Evolutionary conservation across 2,113 vertebrate genomes (phyloP).

Genomic region (Smithornis capensis): DNA sequence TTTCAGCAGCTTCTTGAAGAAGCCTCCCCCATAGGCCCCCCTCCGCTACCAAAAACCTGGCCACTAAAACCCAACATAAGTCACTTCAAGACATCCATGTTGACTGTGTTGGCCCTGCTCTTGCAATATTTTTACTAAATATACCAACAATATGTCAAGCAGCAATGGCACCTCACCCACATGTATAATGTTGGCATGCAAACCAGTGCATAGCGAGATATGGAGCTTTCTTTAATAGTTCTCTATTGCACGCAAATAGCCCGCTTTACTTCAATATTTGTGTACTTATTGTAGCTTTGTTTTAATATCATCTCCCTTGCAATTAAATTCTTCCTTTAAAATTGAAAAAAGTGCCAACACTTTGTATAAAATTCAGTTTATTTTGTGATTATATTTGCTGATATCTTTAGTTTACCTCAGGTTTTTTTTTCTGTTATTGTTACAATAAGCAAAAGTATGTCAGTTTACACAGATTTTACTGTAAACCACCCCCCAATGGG

Average conservation of each 20-base stretch:
- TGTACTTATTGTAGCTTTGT: background rate
- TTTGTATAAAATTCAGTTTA: background rate
- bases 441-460: background rate
- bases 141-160: background rate
- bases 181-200: background rate
- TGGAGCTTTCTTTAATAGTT: background rate
- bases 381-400: background rate
- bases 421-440: background rate
- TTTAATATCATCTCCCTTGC: background rate
- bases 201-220: background rate
- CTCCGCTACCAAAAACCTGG: no score
- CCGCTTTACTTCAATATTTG: background rate
- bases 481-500: fast-evolving
- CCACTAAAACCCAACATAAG: no score
- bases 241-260: background rate
- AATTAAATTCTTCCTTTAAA: background rate
- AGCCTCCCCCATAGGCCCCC: no score
- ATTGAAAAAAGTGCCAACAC: background rate
- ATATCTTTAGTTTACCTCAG: background rate
- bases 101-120: background rate
- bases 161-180: background rate
- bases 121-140: background rate
- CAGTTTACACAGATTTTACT: background rate
- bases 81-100: background rate
- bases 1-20: no score